Evolutionary conservation across 2,113 vertebrate species (phyloP), one percentile per base, ranked within the genome.

Genomic region (Campylomormyrus numenius): DNA sequence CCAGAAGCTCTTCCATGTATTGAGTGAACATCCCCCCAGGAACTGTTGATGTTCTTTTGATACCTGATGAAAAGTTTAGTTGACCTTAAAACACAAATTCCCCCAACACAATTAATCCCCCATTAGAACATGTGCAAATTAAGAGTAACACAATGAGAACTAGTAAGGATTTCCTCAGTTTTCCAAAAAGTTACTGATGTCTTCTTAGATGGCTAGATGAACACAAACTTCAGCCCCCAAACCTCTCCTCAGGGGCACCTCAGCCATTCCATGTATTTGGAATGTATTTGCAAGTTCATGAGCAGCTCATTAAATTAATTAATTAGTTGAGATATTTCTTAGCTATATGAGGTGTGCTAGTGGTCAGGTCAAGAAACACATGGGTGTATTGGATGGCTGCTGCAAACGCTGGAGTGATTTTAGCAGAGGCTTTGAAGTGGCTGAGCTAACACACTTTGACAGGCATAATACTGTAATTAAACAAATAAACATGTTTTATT

Each of bases 21-120:
- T 97, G 97, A 1, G 94, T 96, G 91, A 98, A 94, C 90, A 94
- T 93, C 90, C 98, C 97, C n/a, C 97, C 98, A 0, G 97, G 97
- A 90, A 97, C 83, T 83, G 96, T 94, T 80, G 17, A 80, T 80
- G 4, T 80, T 19, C 35, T 17, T 42, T 80, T 80, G 74, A 80
- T 80, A 5, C 74, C 74, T 80, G n/a, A 80, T 80, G 35, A 42
- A 42, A 80, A 42, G 3, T 11, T 5, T 39, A 39, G 70, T 77
- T 77, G 70, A 77, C 31, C 70, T 17, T 77, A 66, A 66, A 66
- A 27, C 58, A 66, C 9, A n/a, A 66, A 66, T 66, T 19, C 58
- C n/a, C n/a, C 8, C 24, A 66, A 27, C 58, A 66, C n/a, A 27
- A 62, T 62, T 9, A 62, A n/a, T n/a, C 24, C 24, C 2, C 7